phyloP scores from a whole-genome alignment of 2,113 vertebrate species.

The Ammodytes dubius region DNA sequence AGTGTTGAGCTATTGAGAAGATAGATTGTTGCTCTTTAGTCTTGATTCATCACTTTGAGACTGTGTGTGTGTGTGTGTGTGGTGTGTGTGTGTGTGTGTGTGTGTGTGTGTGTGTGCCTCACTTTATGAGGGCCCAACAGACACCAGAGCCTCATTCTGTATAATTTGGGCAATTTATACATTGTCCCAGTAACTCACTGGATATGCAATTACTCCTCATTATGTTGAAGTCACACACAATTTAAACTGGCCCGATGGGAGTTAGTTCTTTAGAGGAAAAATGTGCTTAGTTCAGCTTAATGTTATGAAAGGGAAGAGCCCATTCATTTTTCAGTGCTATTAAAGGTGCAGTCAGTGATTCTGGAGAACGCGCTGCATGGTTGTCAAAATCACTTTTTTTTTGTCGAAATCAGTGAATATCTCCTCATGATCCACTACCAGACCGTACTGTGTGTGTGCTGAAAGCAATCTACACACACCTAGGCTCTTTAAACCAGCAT shows the following conservation, averaged over 20 bases:
- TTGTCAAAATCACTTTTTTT: no score
- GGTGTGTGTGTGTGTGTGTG: no score
- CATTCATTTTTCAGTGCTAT: neutral
- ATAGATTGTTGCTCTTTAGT: neutral
- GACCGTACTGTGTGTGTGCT: no score
- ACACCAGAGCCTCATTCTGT: constrained; percentile 21
- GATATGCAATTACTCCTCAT: constrained; percentile 13
- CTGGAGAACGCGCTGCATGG: no score
- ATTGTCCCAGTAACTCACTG: constrained; percentile 13
- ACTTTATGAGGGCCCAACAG: no score
- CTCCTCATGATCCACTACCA: no score
- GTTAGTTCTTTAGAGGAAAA: neutral
- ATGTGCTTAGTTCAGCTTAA: neutral
- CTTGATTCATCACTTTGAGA: constrained; percentile 1
- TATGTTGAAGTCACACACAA: constrained; percentile 8
- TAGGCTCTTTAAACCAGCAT: no score
- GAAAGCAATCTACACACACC: no score
- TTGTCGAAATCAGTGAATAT: no score
- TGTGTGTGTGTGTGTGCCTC: no score
- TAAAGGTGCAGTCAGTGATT: neutral
- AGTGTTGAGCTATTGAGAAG: neutral
- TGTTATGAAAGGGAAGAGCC: neutral
- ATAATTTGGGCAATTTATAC: neutral
- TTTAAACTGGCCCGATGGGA: constrained; percentile 14
- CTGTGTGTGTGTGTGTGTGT: no score